A percentile compares a stretch with the other conserved stretches of the same genome.
These are phyloP conservation scores for Lampris incognitus DNA, from an alignment of 2,113 vertebrate genomes.

Conservation along the genomic window DNA sequence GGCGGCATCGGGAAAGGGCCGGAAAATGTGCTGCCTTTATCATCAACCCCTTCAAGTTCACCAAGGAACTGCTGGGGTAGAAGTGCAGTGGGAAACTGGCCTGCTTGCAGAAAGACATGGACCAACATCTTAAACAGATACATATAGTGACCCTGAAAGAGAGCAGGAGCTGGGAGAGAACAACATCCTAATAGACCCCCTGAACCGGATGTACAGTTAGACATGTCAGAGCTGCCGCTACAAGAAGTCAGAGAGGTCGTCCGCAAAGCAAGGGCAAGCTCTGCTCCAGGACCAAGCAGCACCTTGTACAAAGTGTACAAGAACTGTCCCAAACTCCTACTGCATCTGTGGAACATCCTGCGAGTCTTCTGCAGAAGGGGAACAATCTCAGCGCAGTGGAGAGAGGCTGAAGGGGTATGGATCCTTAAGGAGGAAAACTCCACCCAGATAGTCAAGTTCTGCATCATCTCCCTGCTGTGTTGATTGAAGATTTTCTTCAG, in stretches of 20 bases:
- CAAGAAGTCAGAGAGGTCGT: conserved; percentile 26
- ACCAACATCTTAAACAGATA: too few species aligned
- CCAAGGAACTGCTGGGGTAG: too few species aligned
- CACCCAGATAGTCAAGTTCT: conserved; percentile 23
- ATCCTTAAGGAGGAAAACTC: conserved; percentile 26
- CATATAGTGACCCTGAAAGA: too few species aligned
- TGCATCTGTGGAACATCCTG: too few species aligned
- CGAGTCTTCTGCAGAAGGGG: too few species aligned
- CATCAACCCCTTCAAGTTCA: too few species aligned
- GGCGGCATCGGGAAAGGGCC: not conserved
- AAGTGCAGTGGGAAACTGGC: too few species aligned
- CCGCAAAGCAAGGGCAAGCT: not conserved
- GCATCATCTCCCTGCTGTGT: conserved; percentile 15
- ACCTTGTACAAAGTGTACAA: too few species aligned
- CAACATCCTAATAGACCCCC: conserved; percentile 1
- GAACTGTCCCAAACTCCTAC: conserved; percentile 4
- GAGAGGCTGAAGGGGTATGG: not conserved
- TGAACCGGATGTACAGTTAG: conserved; percentile 11
- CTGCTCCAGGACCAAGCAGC: too few species aligned
- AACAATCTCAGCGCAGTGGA: too few species aligned
- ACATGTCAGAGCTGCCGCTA: conserved; percentile 11
- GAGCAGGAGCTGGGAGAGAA: conserved; percentile 16
- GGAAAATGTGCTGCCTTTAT: not conserved
- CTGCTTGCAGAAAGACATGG: too few species aligned
- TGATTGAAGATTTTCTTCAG: conserved; percentile 35